Base-by-base conservation (phyloP, 2,888 invertebrate genomes). In the Limnephilus rhombicus region DNA sequence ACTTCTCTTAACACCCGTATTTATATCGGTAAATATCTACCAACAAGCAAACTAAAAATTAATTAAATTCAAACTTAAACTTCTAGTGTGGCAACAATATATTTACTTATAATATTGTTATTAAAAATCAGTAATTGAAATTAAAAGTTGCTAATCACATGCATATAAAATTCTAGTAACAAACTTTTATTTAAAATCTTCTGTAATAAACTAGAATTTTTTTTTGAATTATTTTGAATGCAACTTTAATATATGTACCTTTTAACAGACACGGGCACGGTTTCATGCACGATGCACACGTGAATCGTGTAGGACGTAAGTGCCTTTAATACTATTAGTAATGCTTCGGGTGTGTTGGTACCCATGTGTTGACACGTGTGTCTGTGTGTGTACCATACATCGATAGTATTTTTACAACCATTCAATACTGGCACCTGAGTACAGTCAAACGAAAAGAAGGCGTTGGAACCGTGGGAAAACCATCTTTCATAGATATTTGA, bases 321-420 rank as follows among this genome's bases (percentile, higher is more conserved):
- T 53, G 15, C 53, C n/a, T 68, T 24, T 68, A 68, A 24, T n/a
- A 68, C 68, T 68, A 68, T 68, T 68, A 68, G 68, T 68, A 68
- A 7, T 24, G 68, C 24, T 24, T 68, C 7, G 24, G 68, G 68
- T 68, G 68, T 68, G 68, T 68, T n/a, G 7, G n/a, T n/a, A 68
- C 68, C 68, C 82, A 83, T 11, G n/a, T 87, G 53, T 87, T 53
- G 31, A 49, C 31, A 49, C 15, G 53, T 68, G 49, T 68, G 31
- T 1, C 31, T 0, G 53, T 87, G 87, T 87, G 45, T 34, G 34
- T 87, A 18, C 29, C 18, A 87, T 37, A 68, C 88, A 24, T 89
- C 80, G 86, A 86, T 45, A 49, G 31, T 86, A 86, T 45, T 68
- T 53, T 49, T 86, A 86, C 86, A 86, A 86, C 49, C 80, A 89